A percentile compares a stretch with the other conserved stretches of the same genome.
Conservation (phyloP, 2,113 vertebrate genomes). For the Chloropsis cyanopogon region DNA sequence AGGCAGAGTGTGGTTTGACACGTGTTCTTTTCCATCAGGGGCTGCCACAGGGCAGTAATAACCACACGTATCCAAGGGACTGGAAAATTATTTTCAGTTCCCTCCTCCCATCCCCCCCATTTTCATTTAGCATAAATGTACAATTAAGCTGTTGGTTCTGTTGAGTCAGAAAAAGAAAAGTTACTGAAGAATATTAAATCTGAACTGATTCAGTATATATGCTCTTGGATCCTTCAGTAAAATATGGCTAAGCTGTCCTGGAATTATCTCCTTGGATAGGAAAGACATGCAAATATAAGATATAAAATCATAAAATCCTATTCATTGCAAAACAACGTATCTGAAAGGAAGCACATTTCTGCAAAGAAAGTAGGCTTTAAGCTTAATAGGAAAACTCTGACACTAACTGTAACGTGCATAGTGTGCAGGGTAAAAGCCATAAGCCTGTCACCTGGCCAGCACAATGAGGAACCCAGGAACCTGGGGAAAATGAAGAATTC, state of each 20-base stretch:
- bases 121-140: not conserved
- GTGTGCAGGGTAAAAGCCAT: not conserved
- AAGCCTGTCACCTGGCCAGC: not conserved
- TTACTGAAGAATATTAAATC: not conserved
- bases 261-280: not conserved
- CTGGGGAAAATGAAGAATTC: not conserved
- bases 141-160: not conserved
- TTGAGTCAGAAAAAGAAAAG: not conserved
- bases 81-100: not conserved
- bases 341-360: not conserved
- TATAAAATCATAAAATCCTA: not conserved
- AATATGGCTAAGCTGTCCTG: not conserved
- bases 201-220: not conserved
- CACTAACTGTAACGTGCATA: not conserved
- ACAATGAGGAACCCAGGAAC: not conserved
- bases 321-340: not conserved
- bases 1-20: not conserved
- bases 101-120: accelerated
- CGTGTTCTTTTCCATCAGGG: slow-evolving; percentile 17
- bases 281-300: not conserved
- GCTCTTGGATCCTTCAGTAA: not conserved
- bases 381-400: not conserved
- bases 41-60: slow-evolving; percentile 25
- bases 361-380: not conserved
- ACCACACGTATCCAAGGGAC: not conserved